Conservation (phyloP, 2,888 invertebrate genomes). For the Monoplex corrugatus region DNA sequence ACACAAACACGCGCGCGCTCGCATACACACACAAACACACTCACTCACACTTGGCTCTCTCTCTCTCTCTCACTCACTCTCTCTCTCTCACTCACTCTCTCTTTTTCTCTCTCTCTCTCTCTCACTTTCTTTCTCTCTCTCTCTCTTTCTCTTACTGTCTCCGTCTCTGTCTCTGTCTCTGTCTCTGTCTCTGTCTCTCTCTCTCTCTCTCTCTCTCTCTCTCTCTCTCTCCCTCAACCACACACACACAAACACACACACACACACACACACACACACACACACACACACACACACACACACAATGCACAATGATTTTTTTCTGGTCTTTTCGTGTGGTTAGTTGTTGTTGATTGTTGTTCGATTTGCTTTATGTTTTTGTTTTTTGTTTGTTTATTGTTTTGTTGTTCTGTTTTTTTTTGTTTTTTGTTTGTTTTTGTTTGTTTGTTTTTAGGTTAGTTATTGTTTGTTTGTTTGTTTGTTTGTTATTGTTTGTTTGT, state of each 20-base stretch:
- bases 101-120: constrained; percentile 20
- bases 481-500: too few relatives aligned
- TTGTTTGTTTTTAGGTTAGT: too few relatives aligned
- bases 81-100: neutral
- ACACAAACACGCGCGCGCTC: too few relatives aligned
- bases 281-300: constrained; percentile 6
- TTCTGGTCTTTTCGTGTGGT: too few relatives aligned
- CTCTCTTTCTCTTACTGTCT: neutral
- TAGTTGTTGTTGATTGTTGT: too few relatives aligned
- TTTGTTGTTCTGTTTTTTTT: too few relatives aligned
- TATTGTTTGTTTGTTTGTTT: too few relatives aligned
- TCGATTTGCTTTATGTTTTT: too few relatives aligned
- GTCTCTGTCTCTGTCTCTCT: neutral
- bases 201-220: neutral
- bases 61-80: neutral
- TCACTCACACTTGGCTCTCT: neutral
- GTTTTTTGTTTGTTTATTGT: too few relatives aligned
- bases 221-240: neutral
- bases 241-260: neutral
- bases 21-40: neutral
- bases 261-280: neutral
- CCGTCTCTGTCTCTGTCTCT: neutral
- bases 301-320: neutral
- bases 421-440: too few relatives aligned
- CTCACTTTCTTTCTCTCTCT: constrained; percentile 19